These are phyloP conservation scores for Nerophis ophidion DNA, from an alignment of 2,113 vertebrate genomes.

Conservation along the genomic window DNA sequence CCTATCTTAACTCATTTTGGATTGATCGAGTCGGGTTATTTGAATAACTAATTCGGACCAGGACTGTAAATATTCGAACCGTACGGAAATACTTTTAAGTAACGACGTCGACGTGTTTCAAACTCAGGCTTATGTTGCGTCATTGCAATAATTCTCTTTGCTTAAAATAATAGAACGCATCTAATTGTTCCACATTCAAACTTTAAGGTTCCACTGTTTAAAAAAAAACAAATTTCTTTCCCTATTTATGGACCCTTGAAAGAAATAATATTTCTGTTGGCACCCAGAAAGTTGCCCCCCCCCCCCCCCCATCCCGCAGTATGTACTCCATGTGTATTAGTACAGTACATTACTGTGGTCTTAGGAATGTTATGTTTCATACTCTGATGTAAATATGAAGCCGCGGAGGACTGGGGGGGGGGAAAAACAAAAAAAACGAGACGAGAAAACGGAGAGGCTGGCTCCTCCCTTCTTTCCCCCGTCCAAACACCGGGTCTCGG, in stretches of 20 bases:
- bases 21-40: no score
- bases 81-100: no score
- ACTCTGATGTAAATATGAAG: constrained; percentile 65
- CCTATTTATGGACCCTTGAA: neutral
- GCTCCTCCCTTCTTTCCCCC: constrained; percentile 72
- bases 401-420: constrained; percentile 34
- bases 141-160: no score
- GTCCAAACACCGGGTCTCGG: no score
- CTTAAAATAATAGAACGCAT: no score
- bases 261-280: constrained; percentile 14
- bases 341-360: constrained; percentile 99
- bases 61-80: no score
- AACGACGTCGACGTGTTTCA: no score
- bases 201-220: neutral
- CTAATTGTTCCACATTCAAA: neutral
- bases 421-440: neutral
- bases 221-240: neutral
- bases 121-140: no score
- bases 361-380: constrained; percentile 81
- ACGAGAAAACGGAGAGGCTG: constrained; percentile 74
- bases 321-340: constrained; percentile 80
- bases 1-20: no score
- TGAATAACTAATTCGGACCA: no score
- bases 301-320: constrained; percentile 56
- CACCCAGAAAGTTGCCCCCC: constrained; percentile 21